Base-by-base conservation (phyloP, 2,797 vertebrate genomes). In the Hapalemur alaotrensis region DNA sequence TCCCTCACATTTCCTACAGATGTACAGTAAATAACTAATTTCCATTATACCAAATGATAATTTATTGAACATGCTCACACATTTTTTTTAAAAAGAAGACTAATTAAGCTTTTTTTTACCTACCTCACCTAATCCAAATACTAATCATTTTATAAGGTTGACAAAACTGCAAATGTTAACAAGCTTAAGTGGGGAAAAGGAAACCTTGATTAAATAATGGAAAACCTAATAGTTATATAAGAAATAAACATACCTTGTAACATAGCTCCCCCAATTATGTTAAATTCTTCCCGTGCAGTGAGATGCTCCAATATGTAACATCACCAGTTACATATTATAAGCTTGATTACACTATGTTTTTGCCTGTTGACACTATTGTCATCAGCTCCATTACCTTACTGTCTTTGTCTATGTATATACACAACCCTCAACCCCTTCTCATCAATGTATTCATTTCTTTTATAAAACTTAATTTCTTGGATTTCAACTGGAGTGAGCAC, bases 71-170 rank as follows among this genome's bases (percentile, higher is more conserved):
- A 95, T 87, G 14, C 61, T 94, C 69, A 91, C 30, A 91, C 46
- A 75, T 38, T 69, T 59, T 59, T 72, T 87, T 79, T 25, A 22
- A 65, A 82, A 94, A 65, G 3, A 86, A 80, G 38, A 80, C 43
- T 88, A 97, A 95, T 87, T 95, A 96, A 69, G 4, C 35, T 23
- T 83, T 76, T 88, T 92, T 76, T 95, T 41, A 54, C 8, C 67
- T 80, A 78, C 38, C 89, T 85, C 52, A 93, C 7, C 43, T 97
- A 93, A 94, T 95, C 32, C 73, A 92, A 95, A 94, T 63, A 97
- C 95, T 89, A 92, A 81, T 84, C 52, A 87, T 93, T 97, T 94
- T 84, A 96, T 94, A 95, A 97, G 38, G 65, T 78, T 95, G 80
- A 94, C 79, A 97, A 92, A 96, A 84, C 6, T 94, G 20, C 88